Evolutionary conservation across 2,113 vertebrate genomes (phyloP), one percentile per base, ranked within the genome.

Genomic region (Pollimyrus isidori): DNA sequence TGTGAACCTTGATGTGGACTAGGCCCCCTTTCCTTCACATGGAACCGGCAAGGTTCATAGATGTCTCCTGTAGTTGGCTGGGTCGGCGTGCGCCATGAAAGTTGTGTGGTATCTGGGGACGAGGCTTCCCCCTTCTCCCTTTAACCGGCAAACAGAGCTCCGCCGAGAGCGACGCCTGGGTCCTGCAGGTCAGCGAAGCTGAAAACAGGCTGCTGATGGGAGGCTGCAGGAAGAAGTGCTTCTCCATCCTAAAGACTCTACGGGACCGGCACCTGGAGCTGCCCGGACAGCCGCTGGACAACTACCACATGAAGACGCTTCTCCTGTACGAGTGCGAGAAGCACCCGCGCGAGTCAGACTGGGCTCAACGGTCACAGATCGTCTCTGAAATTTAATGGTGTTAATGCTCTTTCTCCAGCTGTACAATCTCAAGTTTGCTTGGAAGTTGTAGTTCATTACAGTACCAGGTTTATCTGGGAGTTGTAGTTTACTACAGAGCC

Each of bases 221-320:
- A 82, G 98, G 98, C 95, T 99, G 98, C 94, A 93, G 98, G 91
- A 99, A 99, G 96, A 99, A 99, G 94, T 99, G 98, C 90, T 96
- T 99, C 73, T 99, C 98, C 42, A 93, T 99, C 89, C 96, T 99
- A 76, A 99, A 99, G 95, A 99, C 98, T 17, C 95, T 99, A 92
- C 95, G 98, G 62, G 98, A 99, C 95, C 96, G 98, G 19, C 98
- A 99, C 96, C 95, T 99, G 92, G 42, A 45, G 42, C 42, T 45
- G 42, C 42, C 42, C 42, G 42, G 42, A 45, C 42, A 45, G 42
- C 42, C 42, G 42, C 42, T 46, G 45, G 42, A 99, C 89, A 98
- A 98, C 96, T 99, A 99, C 95, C 98, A 99, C 96, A 99, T 99
- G 98, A 99, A 99, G 96, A 98, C 98, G 86, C 95, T 99, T 95